Conservation (phyloP, 1,140 invertebrate species). For the Pararge aegeria region DNA sequence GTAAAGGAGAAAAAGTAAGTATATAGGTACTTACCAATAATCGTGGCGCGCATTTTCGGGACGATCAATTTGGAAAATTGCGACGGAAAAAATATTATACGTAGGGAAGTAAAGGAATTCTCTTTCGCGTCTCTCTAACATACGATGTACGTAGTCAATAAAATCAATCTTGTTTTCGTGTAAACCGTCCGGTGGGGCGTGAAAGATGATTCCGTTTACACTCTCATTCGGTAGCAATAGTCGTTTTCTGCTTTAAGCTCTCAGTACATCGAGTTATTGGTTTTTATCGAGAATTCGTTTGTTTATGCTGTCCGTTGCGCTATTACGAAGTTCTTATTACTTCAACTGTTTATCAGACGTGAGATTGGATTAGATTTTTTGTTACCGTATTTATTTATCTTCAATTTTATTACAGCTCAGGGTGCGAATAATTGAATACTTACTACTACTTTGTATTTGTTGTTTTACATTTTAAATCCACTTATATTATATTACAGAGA, state of each 20-base stretch:
- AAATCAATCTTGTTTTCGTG: slow-evolving; percentile 49
- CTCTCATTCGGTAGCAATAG: slow-evolving; percentile 48
- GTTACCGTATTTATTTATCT: not conserved
- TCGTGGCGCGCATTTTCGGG: not conserved
- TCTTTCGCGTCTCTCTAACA: not conserved
- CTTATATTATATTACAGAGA: no score
- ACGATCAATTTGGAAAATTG: not conserved
- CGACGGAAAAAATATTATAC: not conserved
- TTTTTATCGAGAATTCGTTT: slow-evolving; percentile 60
- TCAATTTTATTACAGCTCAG: not conserved
- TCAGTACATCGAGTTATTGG: slow-evolving; percentile 58
- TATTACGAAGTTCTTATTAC: slow-evolving; percentile 46
- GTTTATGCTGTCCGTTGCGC: slow-evolving; percentile 48
- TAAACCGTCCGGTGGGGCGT: slow-evolving; percentile 32
- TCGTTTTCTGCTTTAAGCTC: slow-evolving; percentile 46
- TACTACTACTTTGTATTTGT: not conserved
- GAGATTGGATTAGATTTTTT: slow-evolving; percentile 7
- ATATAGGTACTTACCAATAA: not conserved
- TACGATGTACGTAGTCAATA: slow-evolving; percentile 33
- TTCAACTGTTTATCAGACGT: slow-evolving; percentile 42
- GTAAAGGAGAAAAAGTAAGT: no score
- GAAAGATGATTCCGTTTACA: slow-evolving; percentile 56
- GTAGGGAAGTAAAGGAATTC: not conserved
- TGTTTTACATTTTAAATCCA: not conserved
- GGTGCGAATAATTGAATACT: not conserved